Conservation (phyloP, 2,113 vertebrate genomes). For the Naja naja region DNA sequence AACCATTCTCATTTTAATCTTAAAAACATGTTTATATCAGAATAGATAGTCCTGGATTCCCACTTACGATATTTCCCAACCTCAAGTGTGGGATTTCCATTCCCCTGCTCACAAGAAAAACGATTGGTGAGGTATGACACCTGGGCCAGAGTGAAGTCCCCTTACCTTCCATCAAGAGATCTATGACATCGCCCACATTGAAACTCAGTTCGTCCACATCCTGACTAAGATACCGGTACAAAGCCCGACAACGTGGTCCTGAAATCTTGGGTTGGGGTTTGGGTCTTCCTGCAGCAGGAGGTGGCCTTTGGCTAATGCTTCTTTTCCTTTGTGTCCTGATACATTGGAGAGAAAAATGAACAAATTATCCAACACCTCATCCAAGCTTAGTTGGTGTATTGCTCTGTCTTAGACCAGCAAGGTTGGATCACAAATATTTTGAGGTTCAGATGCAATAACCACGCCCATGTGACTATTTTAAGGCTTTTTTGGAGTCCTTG, state of each 20-base stretch:
- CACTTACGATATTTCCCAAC: neutral
- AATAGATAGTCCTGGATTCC: rapidly evolving
- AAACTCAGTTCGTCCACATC: slow-evolving; percentile 95
- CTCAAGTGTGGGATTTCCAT: neutral
- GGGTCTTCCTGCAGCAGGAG: slow-evolving; percentile 75
- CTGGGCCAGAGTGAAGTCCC: neutral
- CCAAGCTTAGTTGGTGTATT: neutral
- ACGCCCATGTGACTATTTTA: neutral
- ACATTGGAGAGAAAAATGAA: neutral
- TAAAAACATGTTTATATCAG: rapidly evolving
- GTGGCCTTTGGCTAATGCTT: slow-evolving; percentile 81
- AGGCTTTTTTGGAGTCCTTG: neutral
- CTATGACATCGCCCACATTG: slow-evolving; percentile 82
- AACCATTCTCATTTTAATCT: neutral
- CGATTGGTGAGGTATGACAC: neutral
- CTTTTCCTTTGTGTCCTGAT: slow-evolving; percentile 85
- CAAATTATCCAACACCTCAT: neutral
- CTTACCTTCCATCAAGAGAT: slow-evolving; percentile 88
- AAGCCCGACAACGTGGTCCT: slow-evolving; percentile 78
- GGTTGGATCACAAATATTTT: neutral
- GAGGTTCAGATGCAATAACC: neutral
- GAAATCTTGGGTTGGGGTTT: slow-evolving; percentile 73
- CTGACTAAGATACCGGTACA: slow-evolving; percentile 90
- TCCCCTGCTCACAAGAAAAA: neutral
- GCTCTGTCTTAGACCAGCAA: neutral